These are phyloP conservation scores for Exocentrus adspersus DNA, from an alignment of 2,888 invertebrate species.

Conservation along the genomic window DNA sequence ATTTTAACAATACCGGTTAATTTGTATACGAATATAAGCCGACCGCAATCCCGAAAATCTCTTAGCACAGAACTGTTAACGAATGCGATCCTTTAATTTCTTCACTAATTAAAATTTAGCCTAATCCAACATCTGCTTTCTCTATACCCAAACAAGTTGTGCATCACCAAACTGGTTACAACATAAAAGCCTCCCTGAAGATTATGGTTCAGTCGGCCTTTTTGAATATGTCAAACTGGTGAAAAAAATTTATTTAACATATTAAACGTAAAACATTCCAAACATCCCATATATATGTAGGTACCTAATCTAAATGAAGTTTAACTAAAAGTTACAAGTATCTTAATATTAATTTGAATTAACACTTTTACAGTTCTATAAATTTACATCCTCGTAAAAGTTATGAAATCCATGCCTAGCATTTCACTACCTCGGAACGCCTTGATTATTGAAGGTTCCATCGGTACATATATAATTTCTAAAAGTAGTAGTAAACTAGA, in stretches of 20 bases:
- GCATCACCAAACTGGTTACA: constrained; percentile 30
- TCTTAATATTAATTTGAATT: constrained; percentile 16
- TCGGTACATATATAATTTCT: too few species aligned
- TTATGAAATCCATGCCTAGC: constrained; percentile 16
- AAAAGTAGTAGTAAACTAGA: too few species aligned
- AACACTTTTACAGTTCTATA: background rate
- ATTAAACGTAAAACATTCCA: constrained; percentile 20
- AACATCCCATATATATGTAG: constrained; percentile 1
- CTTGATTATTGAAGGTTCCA: background rate
- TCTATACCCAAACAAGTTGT: too few species aligned
- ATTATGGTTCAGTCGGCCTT: background rate
- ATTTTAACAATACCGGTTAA: constrained; percentile 36
- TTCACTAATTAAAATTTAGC: constrained; percentile 53
- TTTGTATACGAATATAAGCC: constrained; percentile 37
- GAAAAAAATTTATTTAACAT: constrained; percentile 13
- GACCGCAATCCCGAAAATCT: constrained; percentile 37
- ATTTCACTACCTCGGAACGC: background rate
- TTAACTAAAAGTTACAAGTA: background rate
- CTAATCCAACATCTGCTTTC: constrained; percentile 49
- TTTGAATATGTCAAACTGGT: constrained; percentile 1
- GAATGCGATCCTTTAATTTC: constrained; percentile 55
- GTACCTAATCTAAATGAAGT: constrained; percentile 4
- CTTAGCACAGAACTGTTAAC: constrained; percentile 50
- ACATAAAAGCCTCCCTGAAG: constrained; percentile 35
- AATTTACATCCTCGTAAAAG: background rate